Base-by-base conservation (phyloP, 2,797 vertebrate species). In the Salmo trutta region DNA sequence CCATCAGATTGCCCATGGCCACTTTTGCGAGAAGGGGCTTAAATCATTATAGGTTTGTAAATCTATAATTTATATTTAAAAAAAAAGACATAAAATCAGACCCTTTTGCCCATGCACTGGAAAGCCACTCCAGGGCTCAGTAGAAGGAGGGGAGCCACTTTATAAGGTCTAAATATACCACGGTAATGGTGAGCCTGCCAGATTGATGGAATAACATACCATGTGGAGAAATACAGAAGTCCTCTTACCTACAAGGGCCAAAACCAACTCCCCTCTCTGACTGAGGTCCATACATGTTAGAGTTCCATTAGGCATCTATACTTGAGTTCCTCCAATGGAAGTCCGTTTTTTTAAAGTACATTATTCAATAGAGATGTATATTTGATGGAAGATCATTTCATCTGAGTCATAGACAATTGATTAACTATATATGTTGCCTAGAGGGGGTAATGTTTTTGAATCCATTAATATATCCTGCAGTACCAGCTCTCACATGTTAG, bases 121-220 rank as follows among this genome's bases (percentile, higher is more conserved):
- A 47, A 47, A 47, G 10, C 59, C 10, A 64, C 59, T 24, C 3
- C 19, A 59, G 56, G 54, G 19, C 19, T 21, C 19, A 21, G 17
- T 8, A 59, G 19, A 56, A 56, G 21, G n/a, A 64, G 21, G n/a
- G 12, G 21, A 64, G n/a, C 21, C 59, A 64, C 59, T 27, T 24
- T 24, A 12, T 64, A 64, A 10, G 8, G 59, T 64, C 59, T 64
- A 64, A 24, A 64, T 27, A 64, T 64, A 64, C 59, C 59, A 21
- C 12, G 59, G 21, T 19, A 10, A 64, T 24, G 59, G 21, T 8
- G 59, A 8, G 78, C 82, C 75, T 83, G 77, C 79, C 71, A 79
- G 66, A 82, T 47, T 85, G 83, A 85, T 81, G 82, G 77, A 76
- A 83, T 85, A 87, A 87, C 85, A 64, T 64, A 64, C 21, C n/a